These are phyloP conservation scores for Magallana nippona DNA, from an alignment of 2,888 invertebrate genomes.

Conservation along the genomic window DNA sequence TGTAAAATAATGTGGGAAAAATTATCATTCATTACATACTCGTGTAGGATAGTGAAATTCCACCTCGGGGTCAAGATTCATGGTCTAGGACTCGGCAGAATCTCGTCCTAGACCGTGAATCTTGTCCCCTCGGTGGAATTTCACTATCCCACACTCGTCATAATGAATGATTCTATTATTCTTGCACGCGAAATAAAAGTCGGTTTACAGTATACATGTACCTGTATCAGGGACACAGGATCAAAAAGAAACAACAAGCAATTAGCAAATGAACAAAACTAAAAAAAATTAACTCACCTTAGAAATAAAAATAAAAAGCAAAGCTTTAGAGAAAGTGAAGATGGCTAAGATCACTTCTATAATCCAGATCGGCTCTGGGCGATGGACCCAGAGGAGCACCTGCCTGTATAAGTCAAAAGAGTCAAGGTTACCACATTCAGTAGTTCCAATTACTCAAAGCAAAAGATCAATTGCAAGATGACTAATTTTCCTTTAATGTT, in stretches of 20 bases:
- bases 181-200: too few relatives aligned
- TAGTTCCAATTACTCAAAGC: not conserved
- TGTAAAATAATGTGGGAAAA: too few relatives aligned
- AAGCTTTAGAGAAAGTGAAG: conserved; percentile 94
- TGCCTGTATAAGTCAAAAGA: conserved; percentile 82
- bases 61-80: too few relatives aligned
- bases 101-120: too few relatives aligned
- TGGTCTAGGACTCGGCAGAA: too few relatives aligned
- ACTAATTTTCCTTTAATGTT: not conserved
- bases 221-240: not conserved
- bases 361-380: conserved; percentile 93
- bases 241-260: not conserved
- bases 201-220: too few relatives aligned
- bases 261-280: too few relatives aligned
- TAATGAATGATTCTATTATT: too few relatives aligned
- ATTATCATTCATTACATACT: too few relatives aligned
- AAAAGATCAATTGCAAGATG: not conserved
- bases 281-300: conserved; percentile 85
- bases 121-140: too few relatives aligned
- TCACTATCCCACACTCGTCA: too few relatives aligned
- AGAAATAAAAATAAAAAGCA: conserved; percentile 95
- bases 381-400: conserved; percentile 95
- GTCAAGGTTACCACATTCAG: not conserved
- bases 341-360: conserved; percentile 92
- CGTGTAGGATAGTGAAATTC: too few relatives aligned